A percentile compares a stretch with the other conserved stretches of the same genome.
Evolutionary conservation across 2,797 vertebrate genomes (phyloP).

Genomic region (Pipistrellus pygmaeus): DNA sequence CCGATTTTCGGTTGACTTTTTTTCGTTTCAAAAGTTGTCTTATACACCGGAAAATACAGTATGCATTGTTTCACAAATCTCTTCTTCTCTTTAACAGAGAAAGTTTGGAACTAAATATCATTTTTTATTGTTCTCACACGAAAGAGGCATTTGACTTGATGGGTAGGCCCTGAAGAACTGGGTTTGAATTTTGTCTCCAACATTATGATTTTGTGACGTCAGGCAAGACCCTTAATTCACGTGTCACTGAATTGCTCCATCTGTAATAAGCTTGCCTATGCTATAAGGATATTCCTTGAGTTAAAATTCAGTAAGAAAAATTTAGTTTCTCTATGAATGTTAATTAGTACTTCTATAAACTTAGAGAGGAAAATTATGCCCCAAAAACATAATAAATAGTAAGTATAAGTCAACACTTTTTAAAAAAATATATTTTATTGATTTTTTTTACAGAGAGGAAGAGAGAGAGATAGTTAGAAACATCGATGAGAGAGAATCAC

Average conservation of each 20-base stretch:
- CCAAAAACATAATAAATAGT: neutral
- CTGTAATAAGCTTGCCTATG: neutral
- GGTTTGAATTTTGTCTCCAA: slow-evolving; percentile 16
- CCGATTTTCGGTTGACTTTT: too few relatives aligned
- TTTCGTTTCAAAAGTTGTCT: too few relatives aligned
- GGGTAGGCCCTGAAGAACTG: neutral
- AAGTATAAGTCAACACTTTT: neutral
- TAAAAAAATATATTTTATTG: too few relatives aligned
- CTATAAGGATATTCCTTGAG: neutral
- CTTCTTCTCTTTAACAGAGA: neutral
- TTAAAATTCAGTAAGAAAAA: slow-evolving; percentile 37
- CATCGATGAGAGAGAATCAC: too few relatives aligned
- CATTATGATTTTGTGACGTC: neutral
- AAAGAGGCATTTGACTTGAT: neutral
- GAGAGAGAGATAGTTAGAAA: too few relatives aligned
- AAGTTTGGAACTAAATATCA: neutral
- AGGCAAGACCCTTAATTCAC: neutral
- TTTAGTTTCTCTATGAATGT: neutral
- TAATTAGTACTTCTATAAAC: neutral
- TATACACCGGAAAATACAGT: too few relatives aligned
- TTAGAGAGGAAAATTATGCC: neutral
- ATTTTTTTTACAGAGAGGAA: too few relatives aligned
- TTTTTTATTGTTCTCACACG: neutral
- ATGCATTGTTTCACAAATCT: neutral
- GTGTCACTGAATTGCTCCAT: neutral